A percentile compares a stretch with the other conserved stretches of the same genome.
phyloP scores from a whole-genome alignment of 23 tunicate species.

The Trididemnum clinides region DNA sequence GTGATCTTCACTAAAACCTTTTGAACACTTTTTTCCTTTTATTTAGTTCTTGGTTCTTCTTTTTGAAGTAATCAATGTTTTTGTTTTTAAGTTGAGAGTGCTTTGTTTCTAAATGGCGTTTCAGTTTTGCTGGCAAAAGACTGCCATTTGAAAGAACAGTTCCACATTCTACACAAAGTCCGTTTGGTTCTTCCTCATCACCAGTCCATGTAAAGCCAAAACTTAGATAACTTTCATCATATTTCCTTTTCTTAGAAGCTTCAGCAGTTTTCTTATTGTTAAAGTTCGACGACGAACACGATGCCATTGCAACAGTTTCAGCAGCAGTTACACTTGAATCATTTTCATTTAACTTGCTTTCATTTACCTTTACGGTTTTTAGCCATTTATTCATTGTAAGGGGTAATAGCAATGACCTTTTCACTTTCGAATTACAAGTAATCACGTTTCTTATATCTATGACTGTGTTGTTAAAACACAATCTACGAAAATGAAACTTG shows the following conservation, averaged over 20 bases:
- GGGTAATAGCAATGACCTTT: slow-evolving; percentile 22
- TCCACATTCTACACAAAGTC: slow-evolving; percentile 34
- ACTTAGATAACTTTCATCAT: slow-evolving; percentile 36
- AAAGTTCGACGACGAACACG: slow-evolving; percentile 32
- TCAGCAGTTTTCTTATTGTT: slow-evolving; percentile 31
- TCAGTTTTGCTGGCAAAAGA: slow-evolving; percentile 25
- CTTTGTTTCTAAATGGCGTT: slow-evolving; percentile 25
- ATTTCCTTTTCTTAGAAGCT: slow-evolving; percentile 30
- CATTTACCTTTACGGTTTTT: slow-evolving; percentile 24
- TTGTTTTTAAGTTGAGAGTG: slow-evolving; percentile 25
- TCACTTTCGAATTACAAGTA: neutral
- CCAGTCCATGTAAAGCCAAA: slow-evolving; percentile 39
- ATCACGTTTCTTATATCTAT: slow-evolving; percentile 28
- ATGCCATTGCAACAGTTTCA: neutral
- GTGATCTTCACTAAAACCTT: slow-evolving; percentile 13
- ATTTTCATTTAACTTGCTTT: slow-evolving; percentile 29
- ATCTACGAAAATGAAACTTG: slow-evolving; percentile 36
- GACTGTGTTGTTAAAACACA: slow-evolving; percentile 23
- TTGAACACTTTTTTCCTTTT: slow-evolving; percentile 31
- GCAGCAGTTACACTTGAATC: slow-evolving; percentile 14
- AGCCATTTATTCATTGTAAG: slow-evolving; percentile 23
- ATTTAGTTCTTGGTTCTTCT: slow-evolving; percentile 28
- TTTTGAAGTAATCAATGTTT: slow-evolving; percentile 26
- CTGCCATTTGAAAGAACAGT: slow-evolving; percentile 22
- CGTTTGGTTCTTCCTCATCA: slow-evolving; percentile 31